phyloP scores from a whole-genome alignment of 2,113 vertebrate species.

The Pollachius pollachius region DNA sequence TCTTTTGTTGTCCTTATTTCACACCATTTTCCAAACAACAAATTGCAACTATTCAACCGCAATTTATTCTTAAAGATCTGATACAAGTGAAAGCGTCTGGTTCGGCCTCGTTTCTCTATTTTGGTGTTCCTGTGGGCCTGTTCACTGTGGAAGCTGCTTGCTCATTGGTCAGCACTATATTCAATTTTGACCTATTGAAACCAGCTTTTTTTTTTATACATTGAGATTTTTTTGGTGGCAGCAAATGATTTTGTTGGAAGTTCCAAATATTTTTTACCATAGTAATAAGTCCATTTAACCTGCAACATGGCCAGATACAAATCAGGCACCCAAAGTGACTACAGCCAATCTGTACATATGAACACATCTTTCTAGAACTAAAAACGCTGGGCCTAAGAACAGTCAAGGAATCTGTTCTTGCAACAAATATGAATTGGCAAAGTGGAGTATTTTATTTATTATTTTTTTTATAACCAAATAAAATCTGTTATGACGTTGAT shows the following conservation, averaged over 20 bases:
- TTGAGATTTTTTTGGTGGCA: no score
- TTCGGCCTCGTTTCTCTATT: constrained; percentile 10
- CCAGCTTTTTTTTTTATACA: constrained; percentile 6
- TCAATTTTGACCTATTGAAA: constrained; percentile 44
- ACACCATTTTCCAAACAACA: background rate
- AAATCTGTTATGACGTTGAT: constrained; percentile 66
- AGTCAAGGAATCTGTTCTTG: constrained; percentile 45
- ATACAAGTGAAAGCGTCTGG: background rate
- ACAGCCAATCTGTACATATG: no score
- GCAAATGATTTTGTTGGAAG: no score
- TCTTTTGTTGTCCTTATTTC: constrained; percentile 14
- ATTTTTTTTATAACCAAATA: constrained; percentile 78
- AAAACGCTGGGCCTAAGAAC: constrained; percentile 19
- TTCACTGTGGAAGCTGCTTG: constrained; percentile 59
- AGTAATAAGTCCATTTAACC: background rate
- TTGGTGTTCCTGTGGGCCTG: constrained; percentile 25
- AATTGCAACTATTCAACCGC: background rate
- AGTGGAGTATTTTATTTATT: constrained; percentile 60
- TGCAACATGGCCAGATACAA: constrained; percentile 32
- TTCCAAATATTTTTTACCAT: no score
- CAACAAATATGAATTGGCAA: constrained; percentile 41
- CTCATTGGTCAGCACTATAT: constrained; percentile 41
- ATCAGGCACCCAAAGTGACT: constrained; percentile 4
- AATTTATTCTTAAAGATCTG: background rate
- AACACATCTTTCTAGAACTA: constrained; percentile 23